Evolutionary conservation across 2,888 invertebrate species (phyloP).

Genomic region (Tetramorium bicarinatum): DNA sequence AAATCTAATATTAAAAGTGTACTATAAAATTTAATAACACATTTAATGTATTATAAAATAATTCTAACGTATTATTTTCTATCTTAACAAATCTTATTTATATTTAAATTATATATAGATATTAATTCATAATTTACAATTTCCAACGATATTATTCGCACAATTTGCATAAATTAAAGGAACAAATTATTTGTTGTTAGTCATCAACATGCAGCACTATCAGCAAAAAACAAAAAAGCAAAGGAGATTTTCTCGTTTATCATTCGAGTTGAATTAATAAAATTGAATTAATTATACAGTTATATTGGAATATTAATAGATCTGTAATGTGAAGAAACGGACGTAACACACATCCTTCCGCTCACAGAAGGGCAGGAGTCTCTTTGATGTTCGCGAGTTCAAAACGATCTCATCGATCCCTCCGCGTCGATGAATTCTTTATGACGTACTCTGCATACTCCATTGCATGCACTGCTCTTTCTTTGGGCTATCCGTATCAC

Average conservation of each 20-base stretch:
- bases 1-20: not conserved
- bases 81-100: not conserved
- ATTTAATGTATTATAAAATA: not conserved
- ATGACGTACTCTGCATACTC: constrained; percentile 28
- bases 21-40: not conserved
- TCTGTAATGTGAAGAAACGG: not conserved
- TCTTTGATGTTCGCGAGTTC: constrained; percentile 20
- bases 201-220: not conserved
- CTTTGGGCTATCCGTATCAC: not conserved
- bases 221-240: not conserved
- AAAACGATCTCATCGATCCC: constrained; percentile 28
- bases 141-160: not conserved
- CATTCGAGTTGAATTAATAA: not conserved
- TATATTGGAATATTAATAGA: constrained; percentile 13
- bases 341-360: not conserved
- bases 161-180: not conserved
- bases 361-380: not conserved
- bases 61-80: not conserved
- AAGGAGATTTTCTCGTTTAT: not conserved
- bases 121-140: not conserved
- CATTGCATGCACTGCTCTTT: constrained; percentile 10
- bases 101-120: not conserved
- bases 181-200: not conserved
- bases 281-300: constrained; percentile 21
- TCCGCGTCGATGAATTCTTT: constrained; percentile 40